A percentile compares a stretch with the other conserved stretches of the same genome.
Evolutionary conservation across 2,113 vertebrate species (phyloP).

Genomic region (Hydrolagus affinis): DNA sequence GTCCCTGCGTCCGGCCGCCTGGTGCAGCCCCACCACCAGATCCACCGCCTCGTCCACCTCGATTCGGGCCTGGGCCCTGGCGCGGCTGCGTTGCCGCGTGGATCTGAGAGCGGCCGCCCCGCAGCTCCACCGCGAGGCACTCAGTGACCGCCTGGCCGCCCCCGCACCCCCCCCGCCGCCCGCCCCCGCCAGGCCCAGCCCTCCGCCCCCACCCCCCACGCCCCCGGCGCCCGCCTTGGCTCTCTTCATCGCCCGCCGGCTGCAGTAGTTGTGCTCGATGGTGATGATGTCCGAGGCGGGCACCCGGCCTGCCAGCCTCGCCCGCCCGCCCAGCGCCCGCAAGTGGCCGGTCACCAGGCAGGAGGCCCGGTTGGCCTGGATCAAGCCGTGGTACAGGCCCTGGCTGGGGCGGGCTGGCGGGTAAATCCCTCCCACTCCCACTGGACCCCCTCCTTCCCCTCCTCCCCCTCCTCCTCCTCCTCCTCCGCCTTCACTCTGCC

Average conservation of each 20-base stretch:
- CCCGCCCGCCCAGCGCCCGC: background rate
- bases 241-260: background rate
- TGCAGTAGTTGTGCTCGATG: slow-evolving; percentile 31
- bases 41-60: slow-evolving; percentile 17
- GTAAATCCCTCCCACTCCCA: too few species aligned
- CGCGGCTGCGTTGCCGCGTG: background rate
- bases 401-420: background rate
- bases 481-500: too few species aligned
- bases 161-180: background rate
- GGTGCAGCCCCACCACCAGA: slow-evolving; percentile 21
- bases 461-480: too few species aligned
- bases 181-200: too few species aligned
- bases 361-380: background rate
- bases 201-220: too few species aligned
- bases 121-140: slow-evolving; percentile 8
- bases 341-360: background rate
- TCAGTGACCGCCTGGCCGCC: background rate
- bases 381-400: background rate
- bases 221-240: background rate
- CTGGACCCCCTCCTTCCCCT: too few species aligned
- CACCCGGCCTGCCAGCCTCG: background rate
- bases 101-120: background rate
- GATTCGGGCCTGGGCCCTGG: background rate
- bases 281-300: background rate
- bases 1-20: background rate